Evolutionary conservation across 2,113 vertebrate species (phyloP).

Genomic region (Cyprinodon tularosa): DNA sequence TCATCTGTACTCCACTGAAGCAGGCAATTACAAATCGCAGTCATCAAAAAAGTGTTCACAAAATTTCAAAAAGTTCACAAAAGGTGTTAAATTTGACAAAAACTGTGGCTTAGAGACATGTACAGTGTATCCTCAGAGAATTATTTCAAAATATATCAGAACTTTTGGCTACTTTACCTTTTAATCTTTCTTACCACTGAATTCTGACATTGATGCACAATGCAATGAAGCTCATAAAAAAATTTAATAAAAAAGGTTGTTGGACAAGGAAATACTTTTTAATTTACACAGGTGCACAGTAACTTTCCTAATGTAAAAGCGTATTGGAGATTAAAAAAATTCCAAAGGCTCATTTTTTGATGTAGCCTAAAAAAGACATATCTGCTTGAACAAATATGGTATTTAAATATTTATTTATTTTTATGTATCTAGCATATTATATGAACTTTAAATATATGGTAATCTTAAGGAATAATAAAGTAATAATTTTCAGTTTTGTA

Average conservation of each 20-base stretch:
- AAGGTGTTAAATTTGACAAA: neutral
- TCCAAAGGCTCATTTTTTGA: too few species aligned
- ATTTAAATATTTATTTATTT: too few species aligned
- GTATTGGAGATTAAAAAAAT: too few species aligned
- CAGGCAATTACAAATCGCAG: constrained; percentile 4
- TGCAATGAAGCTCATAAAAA: neutral
- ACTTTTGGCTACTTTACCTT: neutral
- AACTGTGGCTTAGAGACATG: neutral
- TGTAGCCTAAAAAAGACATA: too few species aligned
- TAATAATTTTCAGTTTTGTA: neutral
- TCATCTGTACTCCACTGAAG: neutral
- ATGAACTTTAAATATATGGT: too few species aligned
- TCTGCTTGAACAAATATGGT: too few species aligned
- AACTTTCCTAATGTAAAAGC: too few species aligned
- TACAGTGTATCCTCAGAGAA: neutral
- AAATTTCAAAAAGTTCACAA: neutral
- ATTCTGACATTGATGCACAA: neutral
- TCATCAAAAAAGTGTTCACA: neutral
- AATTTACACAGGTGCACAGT: too few species aligned
- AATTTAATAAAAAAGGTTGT: too few species aligned
- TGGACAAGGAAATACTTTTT: too few species aligned
- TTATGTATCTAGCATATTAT: too few species aligned
- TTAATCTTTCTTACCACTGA: neutral
- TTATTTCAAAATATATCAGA: neutral
- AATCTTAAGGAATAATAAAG: too few species aligned